Evolutionary conservation across 2,888 invertebrate species (phyloP), one percentile per base, ranked within the genome.

Genomic region (Asteroscopus sphinx): DNA sequence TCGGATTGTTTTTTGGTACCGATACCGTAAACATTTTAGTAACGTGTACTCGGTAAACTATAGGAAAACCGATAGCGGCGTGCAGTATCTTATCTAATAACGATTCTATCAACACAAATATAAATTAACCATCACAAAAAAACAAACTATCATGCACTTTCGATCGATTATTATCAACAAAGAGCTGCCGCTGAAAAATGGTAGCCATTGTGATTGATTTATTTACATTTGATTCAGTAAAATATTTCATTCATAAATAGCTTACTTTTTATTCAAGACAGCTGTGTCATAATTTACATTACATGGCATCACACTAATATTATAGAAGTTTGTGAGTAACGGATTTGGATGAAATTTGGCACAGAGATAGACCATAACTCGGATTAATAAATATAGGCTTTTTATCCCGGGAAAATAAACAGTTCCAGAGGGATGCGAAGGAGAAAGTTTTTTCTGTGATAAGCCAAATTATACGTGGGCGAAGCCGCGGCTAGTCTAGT

Each of bases 1-100:
- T 28, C 2, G 28, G 3, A 36, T 11, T 2, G 11, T 4, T 17
- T 12, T 13, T 15, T 28, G 13, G 4, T 28, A 41, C 26, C 26
- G 40, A 13, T 41, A 41, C 15, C 40, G 28, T n/a, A 9, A 32
- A 32, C 28, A 41, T 28, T 37, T 46, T 15, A 51, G 41, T 13
- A 45, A 51, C 30, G 16, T 52, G 16, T 32, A 35, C 17, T 25
- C 30, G 25, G 37, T 16, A 21, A 32, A 35, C 40, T 41, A 66
- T 65, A 44, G 36, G 35, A 48, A 59, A n/a, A 64, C 53, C 59
- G 35, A 52, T 64, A 36, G 15, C n/a, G 25, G 39, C 28, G 7
- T 57, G 35, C 47, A 45, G 46, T 26, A 1, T 58, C 32, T 40
- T 66, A 65, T 65, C 52, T 45, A 36, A 25, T 26, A 21, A 21